phyloP scores from a whole-genome alignment of 1,140 invertebrate species.

The Caenorhabditis tropicalis region DNA sequence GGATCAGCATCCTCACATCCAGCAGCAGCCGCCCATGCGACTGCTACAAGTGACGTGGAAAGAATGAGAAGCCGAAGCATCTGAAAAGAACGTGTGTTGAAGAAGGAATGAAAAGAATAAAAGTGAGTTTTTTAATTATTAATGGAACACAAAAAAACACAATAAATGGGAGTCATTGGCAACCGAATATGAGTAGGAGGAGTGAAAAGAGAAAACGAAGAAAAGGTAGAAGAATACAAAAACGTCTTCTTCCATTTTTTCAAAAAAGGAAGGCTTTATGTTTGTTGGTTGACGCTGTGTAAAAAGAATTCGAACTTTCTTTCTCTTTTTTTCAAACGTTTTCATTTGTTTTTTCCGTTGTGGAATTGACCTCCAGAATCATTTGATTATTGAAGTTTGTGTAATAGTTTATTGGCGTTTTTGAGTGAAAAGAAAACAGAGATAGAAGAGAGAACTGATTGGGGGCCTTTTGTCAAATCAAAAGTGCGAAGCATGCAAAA shows the following conservation, averaged over 20 bases:
- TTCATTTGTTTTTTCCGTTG: neutral
- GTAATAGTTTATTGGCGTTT: too few species aligned
- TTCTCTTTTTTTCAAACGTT: neutral
- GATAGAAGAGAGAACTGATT: neutral
- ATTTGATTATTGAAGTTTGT: neutral
- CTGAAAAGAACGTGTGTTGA: neutral
- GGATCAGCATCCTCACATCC: conserved; percentile 70
- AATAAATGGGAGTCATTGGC: neutral
- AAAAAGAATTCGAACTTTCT: neutral
- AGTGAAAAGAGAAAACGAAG: neutral
- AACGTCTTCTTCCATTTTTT: neutral
- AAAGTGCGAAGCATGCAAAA: conserved; percentile 35
- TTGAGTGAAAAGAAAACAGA: too few species aligned
- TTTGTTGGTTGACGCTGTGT: conserved; percentile 13
- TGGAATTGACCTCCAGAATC: conserved; percentile 1
- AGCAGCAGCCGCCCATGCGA: neutral
- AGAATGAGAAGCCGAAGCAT: conserved; percentile 43
- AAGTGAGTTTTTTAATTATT: neutral
- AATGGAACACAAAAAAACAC: neutral
- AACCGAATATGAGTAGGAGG: conserved; percentile 22
- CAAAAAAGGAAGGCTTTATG: neutral
- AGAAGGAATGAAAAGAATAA: neutral
- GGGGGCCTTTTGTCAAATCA: neutral
- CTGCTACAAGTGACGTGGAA: conserved; percentile 17
- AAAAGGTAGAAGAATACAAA: neutral